Evolutionary conservation across 37 sponge, comb jelly and placozoan genomes (phyloP), one percentile per base, ranked within the genome.

Genomic region (Amphimedon queenslandica): DNA sequence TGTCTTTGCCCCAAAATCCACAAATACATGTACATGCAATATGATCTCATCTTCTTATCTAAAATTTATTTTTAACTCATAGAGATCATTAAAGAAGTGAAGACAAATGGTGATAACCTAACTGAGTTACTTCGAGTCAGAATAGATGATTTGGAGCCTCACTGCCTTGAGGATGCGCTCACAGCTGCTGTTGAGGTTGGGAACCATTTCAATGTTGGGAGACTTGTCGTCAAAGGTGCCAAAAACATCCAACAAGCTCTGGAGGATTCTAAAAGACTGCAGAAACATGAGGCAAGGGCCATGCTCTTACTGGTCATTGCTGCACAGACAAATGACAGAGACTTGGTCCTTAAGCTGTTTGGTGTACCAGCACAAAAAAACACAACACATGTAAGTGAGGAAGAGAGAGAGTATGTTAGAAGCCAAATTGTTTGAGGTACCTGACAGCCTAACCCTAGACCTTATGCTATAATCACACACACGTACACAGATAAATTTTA

Each of bases 1-100:
- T n/a, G n/a, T n/a, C n/a, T 66, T n/a, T n/a, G n/a, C n/a, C n/a
- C n/a, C n/a, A n/a, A n/a, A n/a, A n/a, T n/a, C n/a, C n/a, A n/a
- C n/a, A 18, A n/a, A n/a, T n/a, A n/a, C n/a, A n/a, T n/a, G n/a
- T n/a, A n/a, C n/a, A n/a, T n/a, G n/a, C n/a, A n/a, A n/a, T n/a
- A n/a, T n/a, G n/a, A n/a, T n/a, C n/a, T n/a, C n/a, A n/a, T n/a
- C n/a, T n/a, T 40, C 23, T 70, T 6, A 23, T 0, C 55, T 28
- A 11, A 6, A 1, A 63, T 40, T 37, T 35, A 23, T n/a, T 27
- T 35, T 11, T 0, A 0, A 29, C 24, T 35, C 66, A 10, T 40
- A 88, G 89, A 82, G 27, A 75, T 88, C 39, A 83, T 88, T 32
- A 82, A 79, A 39, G 89, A 83, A 33, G 89, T 82, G 0, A 66